Evolutionary conservation across 2,113 vertebrate species (phyloP).

Genomic region (rabbit (Oryctolagus cuniculus)): DNA sequence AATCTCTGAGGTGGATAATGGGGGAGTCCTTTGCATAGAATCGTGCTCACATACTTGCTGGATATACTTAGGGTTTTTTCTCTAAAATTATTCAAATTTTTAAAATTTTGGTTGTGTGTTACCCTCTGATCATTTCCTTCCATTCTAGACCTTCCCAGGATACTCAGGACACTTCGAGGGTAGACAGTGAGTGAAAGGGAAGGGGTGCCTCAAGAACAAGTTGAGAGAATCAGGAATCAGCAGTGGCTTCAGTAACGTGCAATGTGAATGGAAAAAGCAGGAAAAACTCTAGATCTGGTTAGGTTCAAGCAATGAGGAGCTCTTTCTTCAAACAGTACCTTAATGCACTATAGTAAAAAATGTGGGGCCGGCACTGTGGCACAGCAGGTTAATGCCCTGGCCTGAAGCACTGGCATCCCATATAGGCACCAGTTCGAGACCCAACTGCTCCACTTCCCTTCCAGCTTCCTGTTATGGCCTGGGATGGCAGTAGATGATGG

Average conservation of each 20-base stretch:
- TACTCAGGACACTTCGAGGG: rapidly evolving
- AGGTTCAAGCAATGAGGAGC: background rate
- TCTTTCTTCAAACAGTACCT: background rate
- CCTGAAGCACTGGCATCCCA: too few species aligned
- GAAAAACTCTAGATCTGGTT: background rate
- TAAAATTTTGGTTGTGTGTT: background rate
- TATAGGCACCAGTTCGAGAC: too few species aligned
- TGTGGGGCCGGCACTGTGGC: too few species aligned
- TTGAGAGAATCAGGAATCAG: background rate
- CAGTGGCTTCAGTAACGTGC: background rate
- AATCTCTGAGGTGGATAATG: too few species aligned
- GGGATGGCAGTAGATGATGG: too few species aligned
- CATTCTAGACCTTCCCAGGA: background rate
- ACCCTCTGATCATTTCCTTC: background rate
- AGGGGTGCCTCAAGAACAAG: background rate
- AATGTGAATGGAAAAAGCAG: background rate
- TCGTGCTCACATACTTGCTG: background rate
- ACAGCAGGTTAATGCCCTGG: too few species aligned
- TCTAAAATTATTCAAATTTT: background rate
- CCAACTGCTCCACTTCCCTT: too few species aligned
- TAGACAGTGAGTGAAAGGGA: background rate
- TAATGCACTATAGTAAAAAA: background rate
- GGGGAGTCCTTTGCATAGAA: rapidly evolving
- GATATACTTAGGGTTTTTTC: background rate
- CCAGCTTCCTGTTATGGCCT: too few species aligned